Base-by-base conservation (phyloP, 2,113 vertebrate genomes). In the Indicator indicator region DNA sequence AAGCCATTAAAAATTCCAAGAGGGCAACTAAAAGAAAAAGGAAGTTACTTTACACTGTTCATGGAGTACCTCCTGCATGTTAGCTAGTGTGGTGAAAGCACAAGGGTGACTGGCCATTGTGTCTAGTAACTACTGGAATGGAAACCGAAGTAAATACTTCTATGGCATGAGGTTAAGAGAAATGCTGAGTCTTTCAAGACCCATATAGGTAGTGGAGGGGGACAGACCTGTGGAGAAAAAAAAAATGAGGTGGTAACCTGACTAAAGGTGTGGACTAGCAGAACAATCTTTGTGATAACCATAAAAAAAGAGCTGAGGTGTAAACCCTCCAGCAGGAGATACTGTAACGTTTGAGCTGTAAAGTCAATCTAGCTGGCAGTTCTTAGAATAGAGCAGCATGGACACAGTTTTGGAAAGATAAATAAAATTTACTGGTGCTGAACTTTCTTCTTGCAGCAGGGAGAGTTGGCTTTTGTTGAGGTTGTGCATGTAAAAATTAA, bases 11-110 rank as follows among this genome's bases (percentile, higher is more conserved):
- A 59, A 90, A 69, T 46, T 58, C 24, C 11, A 82, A 30, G 8
- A 33, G 33, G 27, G 4, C 16, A 16, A 75, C 52, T 88, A 14
- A 75, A 78, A 50, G 54, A 40, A 69, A n/a, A 38, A 30, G 62
- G 40, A 68, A 71, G 28, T 68, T 0, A 0, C 24, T 23, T 62
- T 36, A 16, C 12, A 9, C 24, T 27, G 52, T 74, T 91, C 28
- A 12, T 8, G 0, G 1, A n/a, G 42, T 62, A 10, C 40, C 20
- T 74, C 70, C 11, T 38, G 42, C 52, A 17, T 6, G 5, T 59
- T 19, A 23, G 24, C 26, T 38, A 9, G 18, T 1, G 16, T 59
- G 82, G 24, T 4, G 5, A 40, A 36, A 74, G 64, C 48, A 26
- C 14, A 12, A 9, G 67, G 9, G 14, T 44, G 26, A 33, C 48